Evolutionary conservation across 2,797 vertebrate species (phyloP).

Genomic region (Characodon lateralis): DNA sequence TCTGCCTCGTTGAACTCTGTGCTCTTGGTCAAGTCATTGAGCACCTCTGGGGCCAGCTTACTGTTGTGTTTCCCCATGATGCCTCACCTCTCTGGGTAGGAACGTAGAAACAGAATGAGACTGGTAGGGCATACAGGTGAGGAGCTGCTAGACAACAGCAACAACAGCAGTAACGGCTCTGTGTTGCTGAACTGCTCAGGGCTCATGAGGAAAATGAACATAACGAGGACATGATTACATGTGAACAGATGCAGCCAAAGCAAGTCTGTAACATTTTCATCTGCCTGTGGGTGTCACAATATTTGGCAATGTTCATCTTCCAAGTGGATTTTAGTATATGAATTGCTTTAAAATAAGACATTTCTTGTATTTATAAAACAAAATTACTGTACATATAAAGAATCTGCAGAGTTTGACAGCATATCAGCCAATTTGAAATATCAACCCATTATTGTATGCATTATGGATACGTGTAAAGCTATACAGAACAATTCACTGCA

Average conservation of each 20-base stretch:
- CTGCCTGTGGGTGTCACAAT: background rate
- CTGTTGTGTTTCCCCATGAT: conserved; percentile 98
- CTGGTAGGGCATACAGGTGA: conserved; percentile 23
- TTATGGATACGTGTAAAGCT: too few species aligned
- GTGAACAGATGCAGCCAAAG: conserved; percentile 1
- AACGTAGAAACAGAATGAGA: conserved; percentile 5
- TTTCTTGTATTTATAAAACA: background rate
- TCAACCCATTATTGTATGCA: too few species aligned
- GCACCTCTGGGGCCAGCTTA: conserved; percentile 94
- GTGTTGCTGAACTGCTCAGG: conserved; percentile 19
- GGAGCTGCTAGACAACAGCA: conserved; percentile 30
- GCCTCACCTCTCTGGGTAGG: conserved; percentile 53
- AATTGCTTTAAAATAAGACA: background rate
- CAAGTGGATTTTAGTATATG: too few species aligned
- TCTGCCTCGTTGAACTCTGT: conserved; percentile 97
- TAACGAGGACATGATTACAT: conserved; percentile 25
- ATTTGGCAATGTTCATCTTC: background rate
- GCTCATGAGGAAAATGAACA: conserved; percentile 35
- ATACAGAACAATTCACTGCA: too few species aligned
- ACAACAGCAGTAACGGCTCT: conserved; percentile 26
- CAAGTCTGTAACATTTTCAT: background rate
- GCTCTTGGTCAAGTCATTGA: conserved; percentile 94
- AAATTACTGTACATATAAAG: background rate
- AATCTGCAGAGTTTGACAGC: background rate
- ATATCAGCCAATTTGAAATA: too few species aligned